phyloP scores from a whole-genome alignment of 2,797 vertebrate species.

The Toxotes lorentzi region DNA sequence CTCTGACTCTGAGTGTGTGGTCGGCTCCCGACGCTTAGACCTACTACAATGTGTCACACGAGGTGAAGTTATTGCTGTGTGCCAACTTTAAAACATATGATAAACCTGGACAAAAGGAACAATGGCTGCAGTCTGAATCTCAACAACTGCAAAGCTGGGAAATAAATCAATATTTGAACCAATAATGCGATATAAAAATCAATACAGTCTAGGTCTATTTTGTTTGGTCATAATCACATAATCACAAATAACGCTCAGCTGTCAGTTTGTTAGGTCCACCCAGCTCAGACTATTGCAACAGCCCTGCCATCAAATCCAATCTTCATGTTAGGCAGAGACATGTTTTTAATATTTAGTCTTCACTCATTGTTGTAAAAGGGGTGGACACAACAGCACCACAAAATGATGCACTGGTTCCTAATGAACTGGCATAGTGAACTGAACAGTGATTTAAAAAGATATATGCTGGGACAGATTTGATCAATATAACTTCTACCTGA shows the following conservation, averaged over 20 bases:
- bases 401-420: no score
- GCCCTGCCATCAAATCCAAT: no score
- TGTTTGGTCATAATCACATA: not conserved
- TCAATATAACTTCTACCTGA: not conserved
- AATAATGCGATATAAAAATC: not conserved
- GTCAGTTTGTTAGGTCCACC: not conserved
- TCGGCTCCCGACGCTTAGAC: not conserved
- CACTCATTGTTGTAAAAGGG: no score
- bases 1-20: slow-evolving; percentile 3
- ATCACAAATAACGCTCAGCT: no score
- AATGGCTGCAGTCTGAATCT: not conserved
- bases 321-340: no score
- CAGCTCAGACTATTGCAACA: no score
- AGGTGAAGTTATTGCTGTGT: not conserved
- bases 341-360: no score
- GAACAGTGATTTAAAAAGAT: no score
- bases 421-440: no score
- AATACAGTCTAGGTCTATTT: no score
- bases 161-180: not conserved
- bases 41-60: not conserved
- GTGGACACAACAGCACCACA: no score
- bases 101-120: not conserved
- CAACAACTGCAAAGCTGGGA: not conserved
- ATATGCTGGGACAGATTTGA: not conserved
- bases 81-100: not conserved